A percentile compares a stretch with the other conserved stretches of the same genome.
Conservation (phyloP, 2,113 vertebrate species). For the Anguilla japonica region DNA sequence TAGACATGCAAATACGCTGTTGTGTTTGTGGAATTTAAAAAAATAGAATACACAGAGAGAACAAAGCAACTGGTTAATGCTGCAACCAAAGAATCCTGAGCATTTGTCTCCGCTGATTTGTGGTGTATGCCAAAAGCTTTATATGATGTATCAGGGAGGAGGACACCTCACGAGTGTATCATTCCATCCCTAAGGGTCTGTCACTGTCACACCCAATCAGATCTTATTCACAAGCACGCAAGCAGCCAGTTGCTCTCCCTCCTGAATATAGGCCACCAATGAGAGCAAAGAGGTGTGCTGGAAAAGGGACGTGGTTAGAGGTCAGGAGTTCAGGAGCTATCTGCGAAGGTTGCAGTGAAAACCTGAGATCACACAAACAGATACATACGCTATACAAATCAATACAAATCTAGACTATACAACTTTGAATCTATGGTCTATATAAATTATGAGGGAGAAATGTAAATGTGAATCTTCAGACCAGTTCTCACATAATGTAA, state of each 20-base stretch:
- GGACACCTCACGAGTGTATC: constrained; percentile 28
- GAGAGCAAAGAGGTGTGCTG: background rate
- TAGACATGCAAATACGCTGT: background rate
- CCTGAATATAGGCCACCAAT: background rate
- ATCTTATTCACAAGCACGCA: constrained; percentile 40
- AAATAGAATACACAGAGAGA: background rate
- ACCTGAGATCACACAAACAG: too few species aligned
- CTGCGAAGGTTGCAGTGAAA: too few species aligned
- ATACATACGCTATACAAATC: too few species aligned
- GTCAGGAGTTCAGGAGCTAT: too few species aligned
- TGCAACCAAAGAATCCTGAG: background rate
- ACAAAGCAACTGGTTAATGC: background rate
- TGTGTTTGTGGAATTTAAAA: background rate
- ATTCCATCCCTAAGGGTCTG: constrained; percentile 44
- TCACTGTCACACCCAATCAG: constrained; percentile 51
- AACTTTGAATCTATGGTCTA: too few species aligned
- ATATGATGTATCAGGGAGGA: background rate
- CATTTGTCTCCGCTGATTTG: background rate
- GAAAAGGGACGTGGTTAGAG: background rate
- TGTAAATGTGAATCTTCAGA: background rate
- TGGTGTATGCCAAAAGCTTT: background rate
- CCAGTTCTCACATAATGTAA: background rate
- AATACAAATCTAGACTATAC: too few species aligned
- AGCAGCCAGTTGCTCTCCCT: constrained; percentile 43
- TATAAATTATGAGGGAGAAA: too few species aligned